phyloP scores from a whole-genome alignment of 2,888 invertebrate genomes.

The Melieria omissa region DNA sequence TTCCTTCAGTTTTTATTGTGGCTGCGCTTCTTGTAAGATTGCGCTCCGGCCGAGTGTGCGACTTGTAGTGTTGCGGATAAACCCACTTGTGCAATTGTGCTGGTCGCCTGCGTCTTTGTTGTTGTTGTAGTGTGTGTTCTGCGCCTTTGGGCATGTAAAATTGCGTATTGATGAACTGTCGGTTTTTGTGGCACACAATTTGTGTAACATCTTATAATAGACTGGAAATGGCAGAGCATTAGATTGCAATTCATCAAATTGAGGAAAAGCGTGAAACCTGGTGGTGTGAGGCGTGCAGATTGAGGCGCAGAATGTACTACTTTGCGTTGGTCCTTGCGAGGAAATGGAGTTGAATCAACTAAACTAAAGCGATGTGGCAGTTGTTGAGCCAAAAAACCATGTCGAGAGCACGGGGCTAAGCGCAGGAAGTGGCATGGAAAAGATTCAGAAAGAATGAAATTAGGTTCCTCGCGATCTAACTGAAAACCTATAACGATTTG shows the following conservation, averaged over 20 bases:
- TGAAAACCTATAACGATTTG: too few species aligned
- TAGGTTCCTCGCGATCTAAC: too few species aligned
- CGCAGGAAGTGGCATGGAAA: too few species aligned
- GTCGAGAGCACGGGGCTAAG: too few species aligned
- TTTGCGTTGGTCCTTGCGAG: too few species aligned
- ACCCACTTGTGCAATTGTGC: conserved; percentile 32
- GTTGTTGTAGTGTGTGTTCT: conserved; percentile 16
- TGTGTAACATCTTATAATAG: not conserved
- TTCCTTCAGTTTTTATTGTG: conserved; percentile 29
- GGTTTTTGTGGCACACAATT: not conserved
- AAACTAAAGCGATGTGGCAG: too few species aligned
- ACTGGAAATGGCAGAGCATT: conserved; percentile 12
- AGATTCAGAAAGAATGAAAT: too few species aligned
- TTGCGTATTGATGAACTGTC: conserved; percentile 27
- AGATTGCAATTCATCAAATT: conserved; percentile 20
- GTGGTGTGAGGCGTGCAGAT: too few species aligned
- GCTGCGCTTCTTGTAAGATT: conserved; percentile 28
- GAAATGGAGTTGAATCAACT: too few species aligned
- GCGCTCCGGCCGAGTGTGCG: conserved; percentile 27
- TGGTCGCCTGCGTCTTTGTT: conserved; percentile 3
- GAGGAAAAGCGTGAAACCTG: too few species aligned
- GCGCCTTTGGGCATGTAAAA: conserved; percentile 26
- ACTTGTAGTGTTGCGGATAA: conserved; percentile 44
- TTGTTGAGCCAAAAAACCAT: too few species aligned
- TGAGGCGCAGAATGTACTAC: too few species aligned